Evolutionary conservation across 2,888 invertebrate genomes (phyloP).

Genomic region (Strigamia crassipes): DNA sequence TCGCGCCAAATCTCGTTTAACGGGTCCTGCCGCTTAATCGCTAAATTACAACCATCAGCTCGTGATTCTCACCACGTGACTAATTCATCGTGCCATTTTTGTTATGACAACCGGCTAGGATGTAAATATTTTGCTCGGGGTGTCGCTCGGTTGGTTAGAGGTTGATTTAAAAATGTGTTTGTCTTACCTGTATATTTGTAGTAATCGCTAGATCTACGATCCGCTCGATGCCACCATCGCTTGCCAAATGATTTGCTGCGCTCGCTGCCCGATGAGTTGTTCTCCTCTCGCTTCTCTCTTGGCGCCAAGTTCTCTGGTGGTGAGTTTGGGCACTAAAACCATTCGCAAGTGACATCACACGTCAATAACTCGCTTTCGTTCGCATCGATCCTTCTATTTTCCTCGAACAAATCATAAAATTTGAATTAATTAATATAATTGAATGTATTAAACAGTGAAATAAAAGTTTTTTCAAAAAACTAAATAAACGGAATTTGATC

Average conservation of each 20-base stretch:
- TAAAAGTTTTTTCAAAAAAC: not conserved
- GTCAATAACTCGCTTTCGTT: not conserved
- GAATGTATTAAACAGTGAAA: not conserved
- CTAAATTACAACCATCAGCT: not conserved
- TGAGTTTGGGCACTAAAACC: not conserved
- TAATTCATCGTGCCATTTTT: not conserved
- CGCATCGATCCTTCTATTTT: not conserved
- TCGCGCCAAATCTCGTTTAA: not conserved
- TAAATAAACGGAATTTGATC: not conserved
- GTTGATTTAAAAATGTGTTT: not conserved
- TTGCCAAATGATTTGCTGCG: constrained; percentile 21
- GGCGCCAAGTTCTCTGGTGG: not conserved
- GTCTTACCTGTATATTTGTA: not conserved
- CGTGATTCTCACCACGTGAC: not conserved
- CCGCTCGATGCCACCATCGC: constrained; percentile 20
- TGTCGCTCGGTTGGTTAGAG: not conserved
- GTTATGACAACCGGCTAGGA: not conserved
- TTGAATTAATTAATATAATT: not conserved
- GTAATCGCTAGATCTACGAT: not conserved
- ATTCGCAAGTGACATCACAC: not conserved
- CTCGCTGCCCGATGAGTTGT: not conserved
- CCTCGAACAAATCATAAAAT: not conserved
- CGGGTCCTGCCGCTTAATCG: not conserved
- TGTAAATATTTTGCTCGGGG: not conserved
- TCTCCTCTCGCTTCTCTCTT: not conserved